These are phyloP conservation scores for Cyprinella venusta DNA, from an alignment of 2,797 vertebrate species.

Conservation along the genomic window DNA sequence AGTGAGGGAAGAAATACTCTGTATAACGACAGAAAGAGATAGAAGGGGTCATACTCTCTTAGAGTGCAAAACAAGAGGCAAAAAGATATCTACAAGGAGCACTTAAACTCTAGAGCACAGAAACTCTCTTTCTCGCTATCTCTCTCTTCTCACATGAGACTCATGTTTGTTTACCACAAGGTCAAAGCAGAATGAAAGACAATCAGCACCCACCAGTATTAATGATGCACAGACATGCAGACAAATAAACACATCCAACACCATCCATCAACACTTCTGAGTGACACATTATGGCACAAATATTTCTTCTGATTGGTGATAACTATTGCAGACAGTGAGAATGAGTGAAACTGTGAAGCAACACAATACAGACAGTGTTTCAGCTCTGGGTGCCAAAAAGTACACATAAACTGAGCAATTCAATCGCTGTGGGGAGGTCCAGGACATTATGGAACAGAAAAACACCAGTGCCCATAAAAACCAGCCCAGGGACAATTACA, in stretches of 20 bases:
- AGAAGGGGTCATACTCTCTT: not conserved
- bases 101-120: constrained; percentile 19
- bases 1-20: not conserved
- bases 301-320: constrained; percentile 45
- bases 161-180: constrained; percentile 13
- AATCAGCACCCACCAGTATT: constrained; percentile 10
- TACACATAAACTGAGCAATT: not conserved
- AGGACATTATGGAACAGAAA: constrained; percentile 19
- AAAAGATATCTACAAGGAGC: constrained; percentile 19
- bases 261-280: constrained; percentile 28
- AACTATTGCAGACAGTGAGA: constrained; percentile 8
- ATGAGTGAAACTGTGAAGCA: not conserved
- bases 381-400: not conserved
- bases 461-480: constrained; percentile 31
- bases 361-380: constrained; percentile 19
- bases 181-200: constrained; percentile 20
- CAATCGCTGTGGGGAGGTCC: not conserved
- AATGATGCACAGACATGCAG: not conserved
- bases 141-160: not conserved
- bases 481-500: constrained; percentile 31
- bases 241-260: constrained; percentile 4
- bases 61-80: constrained; percentile 27
- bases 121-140: not conserved
- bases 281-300: constrained; percentile 26
- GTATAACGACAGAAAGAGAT: not conserved